Evolutionary conservation across 1,140 invertebrate genomes (phyloP).

Genomic region (Gryon sp.): DNA sequence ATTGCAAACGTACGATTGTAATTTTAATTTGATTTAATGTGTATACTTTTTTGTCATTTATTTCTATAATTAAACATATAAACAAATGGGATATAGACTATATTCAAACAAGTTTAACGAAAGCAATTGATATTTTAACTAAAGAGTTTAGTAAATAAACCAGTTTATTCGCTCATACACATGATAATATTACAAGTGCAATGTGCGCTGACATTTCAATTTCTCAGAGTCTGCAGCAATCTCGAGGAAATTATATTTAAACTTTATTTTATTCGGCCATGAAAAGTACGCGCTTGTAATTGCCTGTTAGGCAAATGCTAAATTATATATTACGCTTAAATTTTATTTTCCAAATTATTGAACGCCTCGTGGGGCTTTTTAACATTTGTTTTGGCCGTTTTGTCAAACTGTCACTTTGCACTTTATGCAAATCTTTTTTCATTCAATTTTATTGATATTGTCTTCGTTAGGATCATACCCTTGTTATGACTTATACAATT

Average conservation of each 20-base stretch:
- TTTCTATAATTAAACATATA: too few relatives aligned
- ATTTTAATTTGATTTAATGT: too few relatives aligned
- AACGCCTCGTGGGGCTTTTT: conserved; percentile 17
- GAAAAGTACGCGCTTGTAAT: conserved; percentile 62
- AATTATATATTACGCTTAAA: conserved; percentile 55
- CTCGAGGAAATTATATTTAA: conserved; percentile 55
- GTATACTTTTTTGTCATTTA: too few relatives aligned
- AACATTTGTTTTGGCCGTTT: too few relatives aligned
- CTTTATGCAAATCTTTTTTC: conserved; percentile 27
- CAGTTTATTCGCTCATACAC: conserved; percentile 55
- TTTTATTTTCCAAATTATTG: conserved; percentile 57
- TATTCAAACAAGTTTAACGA: conserved; percentile 53
- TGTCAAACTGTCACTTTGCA: not conserved
- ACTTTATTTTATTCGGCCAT: conserved; percentile 61
- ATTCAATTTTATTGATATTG: conserved; percentile 39
- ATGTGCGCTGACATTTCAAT: conserved; percentile 64
- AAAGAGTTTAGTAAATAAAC: conserved; percentile 63
- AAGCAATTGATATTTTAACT: conserved; percentile 44
- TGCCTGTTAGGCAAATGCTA: conserved; percentile 62
- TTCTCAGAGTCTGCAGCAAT: conserved; percentile 47
- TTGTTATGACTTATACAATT: too few relatives aligned
- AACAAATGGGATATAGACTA: too few relatives aligned
- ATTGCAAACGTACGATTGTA: too few relatives aligned
- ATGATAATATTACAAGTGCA: conserved; percentile 53
- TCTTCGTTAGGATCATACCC: conserved; percentile 1